Evolutionary conservation across 2,888 invertebrate genomes (phyloP).

Genomic region (Tetramorium bicarinatum): DNA sequence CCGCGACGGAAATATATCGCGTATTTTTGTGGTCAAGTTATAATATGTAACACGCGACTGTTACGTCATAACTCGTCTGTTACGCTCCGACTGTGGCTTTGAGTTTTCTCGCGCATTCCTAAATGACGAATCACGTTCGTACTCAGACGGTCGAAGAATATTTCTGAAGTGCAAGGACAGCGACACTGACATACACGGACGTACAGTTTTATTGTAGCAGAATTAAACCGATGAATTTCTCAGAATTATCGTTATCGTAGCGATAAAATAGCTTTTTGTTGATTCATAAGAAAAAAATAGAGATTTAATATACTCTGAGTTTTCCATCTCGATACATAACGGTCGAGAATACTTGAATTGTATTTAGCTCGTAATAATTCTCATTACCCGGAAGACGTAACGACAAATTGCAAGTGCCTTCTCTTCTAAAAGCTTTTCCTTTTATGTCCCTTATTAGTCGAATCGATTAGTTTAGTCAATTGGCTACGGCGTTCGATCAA

Average conservation of each 20-base stretch:
- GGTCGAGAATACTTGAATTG: neutral
- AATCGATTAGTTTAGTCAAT: neutral
- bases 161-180: conserved; percentile 58
- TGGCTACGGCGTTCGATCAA: conserved; percentile 2
- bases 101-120: conserved; percentile 71
- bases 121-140: conserved; percentile 64
- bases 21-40: conserved; percentile 61
- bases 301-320: neutral
- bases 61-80: conserved; percentile 57
- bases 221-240: conserved; percentile 40
- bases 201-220: conserved; percentile 26
- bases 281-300: neutral
- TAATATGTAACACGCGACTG: neutral
- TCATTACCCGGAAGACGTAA: neutral
- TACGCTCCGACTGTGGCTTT: conserved; percentile 67
- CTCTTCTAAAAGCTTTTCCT: neutral
- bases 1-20: conserved; percentile 48
- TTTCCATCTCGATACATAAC: neutral
- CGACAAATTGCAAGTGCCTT: conserved; percentile 13
- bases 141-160: conserved; percentile 27
- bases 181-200: conserved; percentile 18
- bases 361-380: neutral
- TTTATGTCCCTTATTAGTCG: neutral
- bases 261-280: conserved; percentile 10
- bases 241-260: conserved; percentile 23